Base-by-base conservation (phyloP, 1,140 invertebrate species). In the Homalodisca vitripennis region DNA sequence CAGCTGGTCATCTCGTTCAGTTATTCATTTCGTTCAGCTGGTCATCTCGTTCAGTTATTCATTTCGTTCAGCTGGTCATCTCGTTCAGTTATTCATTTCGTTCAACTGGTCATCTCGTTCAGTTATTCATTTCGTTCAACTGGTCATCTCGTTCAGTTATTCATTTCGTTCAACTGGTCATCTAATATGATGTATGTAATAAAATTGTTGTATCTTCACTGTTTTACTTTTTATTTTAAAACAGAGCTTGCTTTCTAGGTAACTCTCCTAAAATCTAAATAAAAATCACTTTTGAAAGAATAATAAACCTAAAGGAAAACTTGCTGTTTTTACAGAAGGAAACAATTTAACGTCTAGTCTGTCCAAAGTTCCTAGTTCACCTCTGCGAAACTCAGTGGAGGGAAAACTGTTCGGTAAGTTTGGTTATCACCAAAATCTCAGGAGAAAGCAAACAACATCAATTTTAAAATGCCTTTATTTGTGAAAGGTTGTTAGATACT, bases 331-430 rank as follows among this genome's bases (percentile, higher is more conserved):
- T 6, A 47, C 32, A 66, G 63, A 47, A 66, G 20, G 34, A n/a
- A n/a, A n/a, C n/a, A n/a, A n/a, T 46, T 22, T 46, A 41, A 47
- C 63, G 24, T 26, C 32, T 66, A 66, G 62, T 64, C 62, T 47
- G 32, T 46, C 31, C 24, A 66, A 66, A 66, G 41, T 46, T 46
- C 63, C 63, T 46, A 66, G 41, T 17, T 66, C 63, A 1, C 63
- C 63, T 24, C 27, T 46, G 24, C 27, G 27, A 27, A 46, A 66
- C 26, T 46, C 41, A 17, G 31, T 17, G 13, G 63, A 66, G 1
- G 22, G 63, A 10, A 66, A 66, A 47, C 41, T 46, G 46, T 1
- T 27, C 24, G 63, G 63, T 66, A 66, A 66, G 63, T 32, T 60
- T 1, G 29, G 17, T 55, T 41, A 41, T 41, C 34, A 41, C 6